Percentiles rank a stretch among this genome's conserved stretches.
Evolutionary conservation across 2,888 invertebrate genomes (phyloP).

Genomic region (Eucera pruinosa): DNA sequence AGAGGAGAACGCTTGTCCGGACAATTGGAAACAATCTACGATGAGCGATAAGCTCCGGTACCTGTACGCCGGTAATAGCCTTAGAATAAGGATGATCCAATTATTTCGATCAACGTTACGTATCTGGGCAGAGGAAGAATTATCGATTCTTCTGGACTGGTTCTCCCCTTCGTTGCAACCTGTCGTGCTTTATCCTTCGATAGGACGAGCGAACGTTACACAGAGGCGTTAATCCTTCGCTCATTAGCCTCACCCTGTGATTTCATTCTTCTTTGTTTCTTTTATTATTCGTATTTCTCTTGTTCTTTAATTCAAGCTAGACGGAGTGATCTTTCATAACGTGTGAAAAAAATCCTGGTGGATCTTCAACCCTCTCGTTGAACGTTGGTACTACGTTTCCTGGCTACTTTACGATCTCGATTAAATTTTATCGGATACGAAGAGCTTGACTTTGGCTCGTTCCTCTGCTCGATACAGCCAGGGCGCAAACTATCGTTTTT

Average conservation of each 20-base stretch:
- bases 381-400: slow-evolving; percentile 34
- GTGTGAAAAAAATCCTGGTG: slow-evolving; percentile 13
- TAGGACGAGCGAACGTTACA: slow-evolving; percentile 36
- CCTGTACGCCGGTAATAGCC: slow-evolving; percentile 49
- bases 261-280: too few relatives aligned
- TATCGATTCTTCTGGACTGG: slow-evolving; percentile 49
- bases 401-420: slow-evolving; percentile 55
- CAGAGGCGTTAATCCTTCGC: slow-evolving; percentile 54
- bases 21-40: slow-evolving; percentile 63
- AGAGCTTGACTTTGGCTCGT: slow-evolving; percentile 49
- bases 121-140: slow-evolving; percentile 55
- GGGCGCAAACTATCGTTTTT: slow-evolving; percentile 58
- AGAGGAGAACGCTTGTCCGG: slow-evolving; percentile 36
- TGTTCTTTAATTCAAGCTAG: background rate
- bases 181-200: slow-evolving; percentile 58
- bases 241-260: slow-evolving; percentile 42
- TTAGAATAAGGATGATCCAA: slow-evolving; percentile 65
- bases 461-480: slow-evolving; percentile 45
- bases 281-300: background rate
- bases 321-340: slow-evolving; percentile 11
- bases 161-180: slow-evolving; percentile 37
- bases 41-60: slow-evolving; percentile 54
- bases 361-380: slow-evolving; percentile 10
- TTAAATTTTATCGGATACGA: slow-evolving; percentile 57
- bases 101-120: slow-evolving; percentile 62